phyloP scores from a whole-genome alignment of 2,797 vertebrate genomes.

The Cuculus canorus region DNA sequence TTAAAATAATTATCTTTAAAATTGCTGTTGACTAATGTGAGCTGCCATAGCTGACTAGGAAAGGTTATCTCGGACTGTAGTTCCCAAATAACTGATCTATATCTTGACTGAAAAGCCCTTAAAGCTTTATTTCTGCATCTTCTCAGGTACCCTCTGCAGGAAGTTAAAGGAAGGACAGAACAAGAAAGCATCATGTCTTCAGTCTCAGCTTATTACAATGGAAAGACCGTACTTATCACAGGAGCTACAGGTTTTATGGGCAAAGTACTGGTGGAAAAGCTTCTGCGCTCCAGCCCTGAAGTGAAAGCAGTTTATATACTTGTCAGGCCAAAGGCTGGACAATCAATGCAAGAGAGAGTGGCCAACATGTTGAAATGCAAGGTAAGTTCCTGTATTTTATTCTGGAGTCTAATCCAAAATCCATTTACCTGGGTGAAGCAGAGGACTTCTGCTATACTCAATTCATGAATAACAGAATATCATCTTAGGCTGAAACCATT shows the following conservation, averaged over 20 bases:
- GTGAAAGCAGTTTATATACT: conserved; percentile 89
- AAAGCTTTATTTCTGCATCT: conserved; percentile 7
- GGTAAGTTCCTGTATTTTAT: conserved; percentile 70
- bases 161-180: conserved; percentile 32
- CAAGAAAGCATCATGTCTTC: conserved; percentile 79
- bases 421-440: neutral
- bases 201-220: conserved; percentile 86
- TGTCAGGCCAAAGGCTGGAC: conserved; percentile 90
- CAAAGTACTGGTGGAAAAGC: conserved; percentile 94
- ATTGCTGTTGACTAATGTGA: neutral
- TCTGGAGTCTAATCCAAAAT: neutral
- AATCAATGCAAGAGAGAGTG: conserved; percentile 88
- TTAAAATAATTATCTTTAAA: neutral
- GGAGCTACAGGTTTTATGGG: conserved; percentile 96
- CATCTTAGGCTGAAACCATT: neutral
- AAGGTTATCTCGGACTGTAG: neutral
- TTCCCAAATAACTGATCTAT: neutral
- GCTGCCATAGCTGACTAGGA: neutral
- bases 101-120: neutral
- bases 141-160: conserved; percentile 72
- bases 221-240: conserved; percentile 90
- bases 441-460: neutral
- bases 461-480: neutral
- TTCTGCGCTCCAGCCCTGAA: conserved; percentile 88
- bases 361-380: conserved; percentile 90